Evolutionary conservation across 2,113 vertebrate species (phyloP).

Genomic region (Chitala chitala): DNA sequence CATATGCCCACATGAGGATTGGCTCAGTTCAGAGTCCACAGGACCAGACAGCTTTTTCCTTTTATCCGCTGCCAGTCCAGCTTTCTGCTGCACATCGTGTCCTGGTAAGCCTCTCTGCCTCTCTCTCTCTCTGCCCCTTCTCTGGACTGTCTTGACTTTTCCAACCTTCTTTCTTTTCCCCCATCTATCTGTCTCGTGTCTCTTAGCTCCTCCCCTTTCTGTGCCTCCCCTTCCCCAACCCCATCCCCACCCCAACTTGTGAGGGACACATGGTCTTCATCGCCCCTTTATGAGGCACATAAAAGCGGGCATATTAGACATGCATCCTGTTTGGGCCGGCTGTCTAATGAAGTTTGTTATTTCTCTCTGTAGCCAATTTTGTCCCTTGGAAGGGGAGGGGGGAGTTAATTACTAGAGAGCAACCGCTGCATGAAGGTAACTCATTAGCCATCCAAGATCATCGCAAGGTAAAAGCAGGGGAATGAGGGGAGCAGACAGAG

Average conservation of each 20-base stretch:
- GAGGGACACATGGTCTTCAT: constrained; percentile 30
- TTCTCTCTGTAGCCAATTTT: constrained; percentile 45
- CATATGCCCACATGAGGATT: constrained; percentile 32
- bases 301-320: background rate
- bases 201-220: background rate
- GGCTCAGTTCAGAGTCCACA: constrained; percentile 49
- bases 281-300: constrained; percentile 30
- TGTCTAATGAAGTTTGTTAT: constrained; percentile 52
- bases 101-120: constrained; percentile 37
- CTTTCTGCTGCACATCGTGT: constrained; percentile 53
- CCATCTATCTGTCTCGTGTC: too few relatives aligned
- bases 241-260: constrained; percentile 21
- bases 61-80: constrained; percentile 57
- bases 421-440: constrained; percentile 46
- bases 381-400: constrained; percentile 32
- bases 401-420: constrained; percentile 51
- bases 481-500: constrained; percentile 19
- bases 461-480: constrained; percentile 24
- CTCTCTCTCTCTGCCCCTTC: constrained; percentile 18
- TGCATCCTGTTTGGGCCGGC: constrained; percentile 32
- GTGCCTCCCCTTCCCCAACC: background rate
- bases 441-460: constrained; percentile 45
- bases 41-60: constrained; percentile 53
- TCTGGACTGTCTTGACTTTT: background rate
- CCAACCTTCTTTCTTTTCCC: constrained; percentile 11